Evolutionary conservation across 2,113 vertebrate genomes (phyloP), one percentile per base, ranked within the genome.

Genomic region (Pitta sordida): DNA sequence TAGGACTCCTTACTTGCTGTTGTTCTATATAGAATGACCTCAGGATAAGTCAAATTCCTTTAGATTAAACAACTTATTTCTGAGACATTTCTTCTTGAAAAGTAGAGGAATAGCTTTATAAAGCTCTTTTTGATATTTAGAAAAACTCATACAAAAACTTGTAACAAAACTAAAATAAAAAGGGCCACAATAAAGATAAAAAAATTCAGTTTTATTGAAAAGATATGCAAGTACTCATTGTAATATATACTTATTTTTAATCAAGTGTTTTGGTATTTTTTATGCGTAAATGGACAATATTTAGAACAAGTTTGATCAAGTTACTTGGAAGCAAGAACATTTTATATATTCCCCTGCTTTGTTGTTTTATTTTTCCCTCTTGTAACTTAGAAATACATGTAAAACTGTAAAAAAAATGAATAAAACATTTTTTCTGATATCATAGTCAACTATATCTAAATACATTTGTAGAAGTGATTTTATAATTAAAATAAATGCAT

Each of bases 141-240:
- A 20, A 64, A 58, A 73, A 1, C 2, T 69, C 63, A 18, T 21
- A 39, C n/a, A 44, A 87, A 77, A 78, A 26, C 4, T 46, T 43
- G 13, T 23, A 48, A 30, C 4, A 73, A 56, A 69, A 46, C 6
- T 37, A 44, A 56, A 43, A n/a, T 15, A 8, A 51, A 65, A 73
- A 65, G 5, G 2, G 3, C 1, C 6, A 23, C 10, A 51, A 62
- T 56, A n/a, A 63, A 9, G 1, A 10, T 3, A 32, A 44, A 9
- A 0, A 0, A 21, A 70, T 82, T 60, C 4, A 16, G 0, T 64
- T 64, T 60, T 37, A 5, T 51, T 77, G 34, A 62, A 77, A 74
- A 70, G 5, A 21, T 18, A 15, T 29, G 24, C 1, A 6, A 15
- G 8, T 44, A 44, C 3, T 83, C 20, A n/a, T n/a, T 56, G 12